A percentile compares a stretch with the other conserved stretches of the same genome.
Conservation (phyloP, 2,888 invertebrate genomes). For the Philereme transversata region DNA sequence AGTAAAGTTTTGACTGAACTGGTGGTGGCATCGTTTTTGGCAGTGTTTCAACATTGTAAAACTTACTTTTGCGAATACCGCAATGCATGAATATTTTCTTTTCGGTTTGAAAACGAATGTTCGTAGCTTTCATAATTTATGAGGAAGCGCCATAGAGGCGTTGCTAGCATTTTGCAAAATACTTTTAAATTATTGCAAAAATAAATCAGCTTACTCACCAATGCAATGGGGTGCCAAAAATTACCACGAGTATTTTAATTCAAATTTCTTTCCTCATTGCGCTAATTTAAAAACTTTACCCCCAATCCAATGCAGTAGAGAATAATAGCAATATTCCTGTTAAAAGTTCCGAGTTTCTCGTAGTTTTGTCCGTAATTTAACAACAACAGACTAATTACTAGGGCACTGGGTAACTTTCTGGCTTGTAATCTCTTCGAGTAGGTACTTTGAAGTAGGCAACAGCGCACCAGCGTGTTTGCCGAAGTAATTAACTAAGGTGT, state of each 20-base stretch:
- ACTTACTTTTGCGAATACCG: constrained; percentile 35
- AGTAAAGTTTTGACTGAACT: constrained; percentile 35
- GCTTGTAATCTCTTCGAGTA: neutral
- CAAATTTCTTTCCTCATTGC: too few species aligned
- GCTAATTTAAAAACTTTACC: too few species aligned
- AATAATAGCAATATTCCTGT: too few species aligned
- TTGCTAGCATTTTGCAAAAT: neutral
- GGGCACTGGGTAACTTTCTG: neutral
- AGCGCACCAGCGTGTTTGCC: neutral
- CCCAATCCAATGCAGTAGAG: too few species aligned
- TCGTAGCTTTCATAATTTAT: too few species aligned
- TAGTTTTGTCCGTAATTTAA: too few species aligned
- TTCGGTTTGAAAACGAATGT: neutral
- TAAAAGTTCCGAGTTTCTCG: too few species aligned
- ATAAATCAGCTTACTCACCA: too few species aligned
- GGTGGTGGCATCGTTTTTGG: constrained; percentile 37
- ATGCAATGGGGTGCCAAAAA: too few species aligned
- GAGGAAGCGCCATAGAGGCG: neutral
- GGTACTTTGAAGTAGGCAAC: neutral
- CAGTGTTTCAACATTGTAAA: constrained; percentile 44
- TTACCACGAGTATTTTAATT: too few species aligned
- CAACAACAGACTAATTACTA: too few species aligned
- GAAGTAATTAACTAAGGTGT: neutral
- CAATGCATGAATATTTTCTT: constrained; percentile 24
- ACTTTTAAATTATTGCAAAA: too few species aligned